Base-by-base conservation (phyloP, 2,888 invertebrate species). In the Agrenia bidenticulata region DNA sequence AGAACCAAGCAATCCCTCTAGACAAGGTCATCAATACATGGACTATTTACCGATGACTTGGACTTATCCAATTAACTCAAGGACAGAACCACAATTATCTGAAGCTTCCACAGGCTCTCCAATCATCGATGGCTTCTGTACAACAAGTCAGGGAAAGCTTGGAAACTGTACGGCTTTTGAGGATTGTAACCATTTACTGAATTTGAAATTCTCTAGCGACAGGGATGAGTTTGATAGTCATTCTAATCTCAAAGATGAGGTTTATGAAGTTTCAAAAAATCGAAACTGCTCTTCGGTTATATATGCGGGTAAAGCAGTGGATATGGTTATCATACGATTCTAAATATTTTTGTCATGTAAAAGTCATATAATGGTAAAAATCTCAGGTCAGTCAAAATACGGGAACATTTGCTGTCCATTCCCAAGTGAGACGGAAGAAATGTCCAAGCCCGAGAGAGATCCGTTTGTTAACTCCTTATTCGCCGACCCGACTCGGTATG, bases 241-340 rank as follows among this genome's bases (percentile, higher is more conserved):
- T 23, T 56, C 23, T 21, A 61, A 61, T 61, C 57, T 65, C 27
- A 26, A 21, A 42, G 61, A 65, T 4, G 65, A 65, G 24, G 15
- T 61, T 1, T 65, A 65, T 15, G 39, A 57, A 1, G 27, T 5
- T n/a, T 45, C 19, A 4, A 15, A 45, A 45, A 45, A 45, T 15
- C n/a, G 45, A 26, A 67, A 67, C 50, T 67, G 67, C 23, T 63
- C 67, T 2, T 37, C 67, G 1, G 57, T 67, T 11, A 60, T 67
- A 23, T 59, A 63, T 57, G 27, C 67, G 39, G 67, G 67, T 67
- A 59, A 42, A 11, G 11, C 11, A 7, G 11, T 11, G n/a, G 15
- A 55, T 37, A 19, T n/a, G 32, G 5, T 9, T 11, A 56, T 32
- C 13, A 32, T 9, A 26, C 9, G n/a, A 56, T 32, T 50, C 15